Conservation (phyloP, 35 echinoderm and acorn worm genomes). For the Stichopus chloronotus region DNA sequence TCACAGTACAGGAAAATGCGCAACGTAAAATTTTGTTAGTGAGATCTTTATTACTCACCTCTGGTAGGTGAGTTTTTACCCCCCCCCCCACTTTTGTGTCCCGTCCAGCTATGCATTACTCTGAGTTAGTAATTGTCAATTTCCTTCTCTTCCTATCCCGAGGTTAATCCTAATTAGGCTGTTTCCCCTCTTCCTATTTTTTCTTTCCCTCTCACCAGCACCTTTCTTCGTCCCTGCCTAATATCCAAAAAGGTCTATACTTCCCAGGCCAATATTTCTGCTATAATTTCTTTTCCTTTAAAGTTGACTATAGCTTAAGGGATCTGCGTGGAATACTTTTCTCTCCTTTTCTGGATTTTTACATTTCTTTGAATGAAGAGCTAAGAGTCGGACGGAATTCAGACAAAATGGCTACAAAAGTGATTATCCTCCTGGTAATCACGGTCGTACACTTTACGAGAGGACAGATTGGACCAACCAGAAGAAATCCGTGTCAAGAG, state of each 20-base stretch:
- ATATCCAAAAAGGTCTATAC: no score
- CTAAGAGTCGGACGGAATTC: no score
- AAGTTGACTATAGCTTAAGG: neutral
- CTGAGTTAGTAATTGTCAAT: neutral
- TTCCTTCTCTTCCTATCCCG: neutral
- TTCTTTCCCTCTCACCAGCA: neutral
- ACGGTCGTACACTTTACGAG: neutral
- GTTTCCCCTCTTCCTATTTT: neutral
- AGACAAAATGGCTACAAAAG: neutral
- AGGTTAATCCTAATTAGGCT: neutral
- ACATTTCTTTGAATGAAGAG: no score
- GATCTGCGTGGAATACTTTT: neutral
- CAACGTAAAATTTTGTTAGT: no score
- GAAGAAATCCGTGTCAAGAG: slow-evolving; percentile 29
- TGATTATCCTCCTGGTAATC: neutral
- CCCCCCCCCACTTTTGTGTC: no score
- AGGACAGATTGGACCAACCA: neutral
- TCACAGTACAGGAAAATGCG: no score
- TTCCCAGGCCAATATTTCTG: no score
- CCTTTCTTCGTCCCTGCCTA: no score
- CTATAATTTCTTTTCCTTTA: neutral
- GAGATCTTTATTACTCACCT: no score
- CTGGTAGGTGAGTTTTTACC: no score
- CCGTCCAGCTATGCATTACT: no score
- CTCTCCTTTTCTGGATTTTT: no score